phyloP scores from a whole-genome alignment of 2,888 invertebrate genomes.

The Dendrolimus houi region DNA sequence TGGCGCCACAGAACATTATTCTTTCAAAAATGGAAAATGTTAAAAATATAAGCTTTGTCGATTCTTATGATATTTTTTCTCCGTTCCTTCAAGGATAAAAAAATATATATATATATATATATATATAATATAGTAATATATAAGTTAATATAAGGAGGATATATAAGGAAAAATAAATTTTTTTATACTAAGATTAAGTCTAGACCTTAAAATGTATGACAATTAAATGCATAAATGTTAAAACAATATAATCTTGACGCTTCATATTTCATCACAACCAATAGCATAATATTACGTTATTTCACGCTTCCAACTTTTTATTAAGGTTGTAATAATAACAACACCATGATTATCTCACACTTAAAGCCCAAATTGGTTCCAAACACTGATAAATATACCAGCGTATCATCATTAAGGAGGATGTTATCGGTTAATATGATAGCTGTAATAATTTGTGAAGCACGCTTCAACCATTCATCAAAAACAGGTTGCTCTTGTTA shows the following conservation, averaged over 20 bases:
- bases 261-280: conserved; percentile 4
- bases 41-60: too few relatives aligned
- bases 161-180: too few relatives aligned
- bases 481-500: conserved; percentile 30
- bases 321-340: background rate
- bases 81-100: too few relatives aligned
- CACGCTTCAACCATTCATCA: conserved; percentile 31
- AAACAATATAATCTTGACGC: conserved; percentile 1
- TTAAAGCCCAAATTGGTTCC: background rate
- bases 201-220: too few relatives aligned
- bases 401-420: conserved; percentile 18
- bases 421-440: conserved; percentile 21
- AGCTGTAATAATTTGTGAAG: conserved; percentile 26
- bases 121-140: too few relatives aligned
- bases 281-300: background rate
- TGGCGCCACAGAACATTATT: too few relatives aligned
- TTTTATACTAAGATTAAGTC: too few relatives aligned
- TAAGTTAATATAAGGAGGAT: too few relatives aligned
- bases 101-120: too few relatives aligned
- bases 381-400: conserved; percentile 9
- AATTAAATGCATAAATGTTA: too few relatives aligned
- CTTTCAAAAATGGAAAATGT: too few relatives aligned
- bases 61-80: too few relatives aligned
- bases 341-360: background rate
- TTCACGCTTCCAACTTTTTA: background rate